These are phyloP conservation scores for Zeugodacus cucurbitae DNA, from an alignment of 1,140 invertebrate species.

Conservation along the genomic window DNA sequence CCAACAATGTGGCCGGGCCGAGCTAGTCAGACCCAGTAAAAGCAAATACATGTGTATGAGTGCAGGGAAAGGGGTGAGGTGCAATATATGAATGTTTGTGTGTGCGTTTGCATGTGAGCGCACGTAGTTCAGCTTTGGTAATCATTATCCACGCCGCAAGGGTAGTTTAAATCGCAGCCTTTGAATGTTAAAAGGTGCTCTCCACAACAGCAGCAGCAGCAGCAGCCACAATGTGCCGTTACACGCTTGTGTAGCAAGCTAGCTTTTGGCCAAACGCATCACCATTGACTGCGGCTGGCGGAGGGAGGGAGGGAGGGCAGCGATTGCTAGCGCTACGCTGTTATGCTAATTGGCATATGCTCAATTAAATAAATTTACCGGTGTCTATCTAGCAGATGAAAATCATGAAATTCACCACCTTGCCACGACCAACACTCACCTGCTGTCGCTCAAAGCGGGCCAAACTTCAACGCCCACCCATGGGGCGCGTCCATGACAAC, in stretches of 20 bases:
- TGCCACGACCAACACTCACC: background rate
- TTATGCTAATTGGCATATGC: constrained; percentile 38
- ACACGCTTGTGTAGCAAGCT: background rate
- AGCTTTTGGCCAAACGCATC: background rate
- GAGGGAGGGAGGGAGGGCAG: too few relatives aligned
- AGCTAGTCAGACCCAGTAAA: background rate
- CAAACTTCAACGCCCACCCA: background rate
- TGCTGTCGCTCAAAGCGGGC: background rate
- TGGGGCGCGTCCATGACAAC: background rate
- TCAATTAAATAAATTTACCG: constrained; percentile 9
- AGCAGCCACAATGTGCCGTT: background rate
- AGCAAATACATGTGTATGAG: too few relatives aligned
- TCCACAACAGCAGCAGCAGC: background rate
- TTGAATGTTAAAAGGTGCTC: constrained; percentile 1
- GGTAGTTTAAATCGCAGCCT: constrained; percentile 34
- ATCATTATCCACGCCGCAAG: constrained; percentile 24
- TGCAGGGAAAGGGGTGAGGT: background rate
- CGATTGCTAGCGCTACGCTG: background rate
- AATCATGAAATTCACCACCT: background rate
- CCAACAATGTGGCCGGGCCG: background rate
- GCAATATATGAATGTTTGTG: background rate
- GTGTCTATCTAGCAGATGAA: background rate
- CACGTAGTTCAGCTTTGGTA: background rate
- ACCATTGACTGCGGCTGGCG: background rate
- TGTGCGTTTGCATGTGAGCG: background rate